These are phyloP conservation scores for Trinorchestia longiramus DNA, from an alignment of 1,140 invertebrate genomes.

Conservation along the genomic window DNA sequence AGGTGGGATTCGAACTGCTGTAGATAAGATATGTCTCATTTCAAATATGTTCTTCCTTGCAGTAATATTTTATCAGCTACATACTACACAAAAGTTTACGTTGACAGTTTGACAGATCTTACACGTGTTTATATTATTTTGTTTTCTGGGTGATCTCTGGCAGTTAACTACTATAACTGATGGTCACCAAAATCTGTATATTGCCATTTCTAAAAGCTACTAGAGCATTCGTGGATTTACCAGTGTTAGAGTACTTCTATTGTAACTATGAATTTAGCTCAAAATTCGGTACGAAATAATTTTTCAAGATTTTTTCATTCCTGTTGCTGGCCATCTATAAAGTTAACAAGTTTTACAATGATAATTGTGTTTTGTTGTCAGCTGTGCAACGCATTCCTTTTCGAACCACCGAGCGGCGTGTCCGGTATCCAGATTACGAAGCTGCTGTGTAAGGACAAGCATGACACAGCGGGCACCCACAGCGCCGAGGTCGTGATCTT, in stretches of 20 bases:
- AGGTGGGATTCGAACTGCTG: too few species aligned
- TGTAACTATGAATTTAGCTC: too few species aligned
- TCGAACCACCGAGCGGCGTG: conserved; percentile 26
- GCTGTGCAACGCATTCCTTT: conserved; percentile 42
- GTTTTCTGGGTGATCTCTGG: too few species aligned
- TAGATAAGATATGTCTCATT: too few species aligned
- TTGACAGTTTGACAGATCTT: too few species aligned
- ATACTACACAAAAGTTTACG: too few species aligned
- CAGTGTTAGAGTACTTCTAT: too few species aligned
- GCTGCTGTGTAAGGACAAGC: conserved; percentile 41
- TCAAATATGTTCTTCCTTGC: too few species aligned
- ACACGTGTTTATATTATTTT: too few species aligned
- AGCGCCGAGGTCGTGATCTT: not conserved
- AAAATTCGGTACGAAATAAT: too few species aligned
- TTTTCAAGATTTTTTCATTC: not conserved
- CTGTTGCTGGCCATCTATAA: not conserved
- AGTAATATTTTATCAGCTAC: too few species aligned
- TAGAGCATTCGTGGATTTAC: not conserved
- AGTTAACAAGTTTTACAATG: not conserved
- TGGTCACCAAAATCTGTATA: not conserved
- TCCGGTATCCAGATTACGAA: conserved; percentile 1
- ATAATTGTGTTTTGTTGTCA: not conserved
- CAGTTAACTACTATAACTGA: too few species aligned
- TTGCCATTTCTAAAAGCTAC: not conserved
- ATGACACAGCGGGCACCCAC: not conserved